Evolutionary conservation across 2,797 vertebrate species (phyloP).

Genomic region (Aulostomus chinensis): DNA sequence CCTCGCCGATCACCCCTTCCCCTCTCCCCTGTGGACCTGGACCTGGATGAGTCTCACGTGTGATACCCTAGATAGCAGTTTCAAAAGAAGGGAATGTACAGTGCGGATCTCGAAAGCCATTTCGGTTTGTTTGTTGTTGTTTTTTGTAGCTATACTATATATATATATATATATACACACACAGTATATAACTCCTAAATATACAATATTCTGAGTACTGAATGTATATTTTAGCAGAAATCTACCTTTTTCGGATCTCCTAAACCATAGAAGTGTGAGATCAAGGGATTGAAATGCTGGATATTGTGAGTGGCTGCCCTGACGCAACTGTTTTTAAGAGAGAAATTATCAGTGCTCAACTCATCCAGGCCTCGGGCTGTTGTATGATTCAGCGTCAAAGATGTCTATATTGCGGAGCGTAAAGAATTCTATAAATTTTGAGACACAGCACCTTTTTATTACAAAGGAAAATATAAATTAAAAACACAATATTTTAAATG

Average conservation of each 20-base stretch:
- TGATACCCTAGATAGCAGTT: conserved; percentile 58
- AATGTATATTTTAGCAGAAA: conserved; percentile 42
- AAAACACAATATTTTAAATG: neutral
- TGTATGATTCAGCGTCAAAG: too few species aligned
- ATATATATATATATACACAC: too few species aligned
- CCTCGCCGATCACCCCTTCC: conserved; percentile 57
- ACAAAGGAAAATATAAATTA: conserved; percentile 5
- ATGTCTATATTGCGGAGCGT: too few species aligned
- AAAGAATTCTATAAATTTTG: too few species aligned
- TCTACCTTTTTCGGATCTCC: conserved; percentile 11
- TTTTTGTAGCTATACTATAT: too few species aligned
- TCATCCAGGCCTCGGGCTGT: too few species aligned
- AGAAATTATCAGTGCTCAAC: too few species aligned
- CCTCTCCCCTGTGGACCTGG: conserved; percentile 73
- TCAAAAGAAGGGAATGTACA: neutral
- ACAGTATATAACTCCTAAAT: neutral
- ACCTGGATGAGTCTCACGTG: conserved; percentile 89
- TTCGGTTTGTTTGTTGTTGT: too few species aligned
- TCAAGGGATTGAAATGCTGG: neutral
- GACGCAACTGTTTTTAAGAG: too few species aligned
- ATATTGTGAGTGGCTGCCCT: neutral
- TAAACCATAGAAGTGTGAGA: neutral
- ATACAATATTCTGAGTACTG: conserved; percentile 3
- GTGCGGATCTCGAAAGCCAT: too few species aligned
- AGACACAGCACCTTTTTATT: conserved; percentile 5